Percentiles rank a stretch among this genome's conserved stretches.
Conservation (phyloP, 1,140 invertebrate species). For the Oryctes rhinoceros region DNA sequence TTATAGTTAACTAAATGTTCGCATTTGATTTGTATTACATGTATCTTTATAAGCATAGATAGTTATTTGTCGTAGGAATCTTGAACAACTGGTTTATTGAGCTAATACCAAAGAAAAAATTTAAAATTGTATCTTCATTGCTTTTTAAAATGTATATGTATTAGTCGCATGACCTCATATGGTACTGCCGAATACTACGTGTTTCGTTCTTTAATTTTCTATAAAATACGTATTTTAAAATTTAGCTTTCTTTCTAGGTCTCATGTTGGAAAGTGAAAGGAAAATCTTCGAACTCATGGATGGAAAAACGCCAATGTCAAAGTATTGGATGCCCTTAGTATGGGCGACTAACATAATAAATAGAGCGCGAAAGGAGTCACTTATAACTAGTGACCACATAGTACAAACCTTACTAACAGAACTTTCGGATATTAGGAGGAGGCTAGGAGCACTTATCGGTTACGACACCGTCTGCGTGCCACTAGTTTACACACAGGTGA, state of each 20-base stretch:
- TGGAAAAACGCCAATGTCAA: conserved; percentile 86
- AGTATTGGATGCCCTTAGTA: conserved; percentile 92
- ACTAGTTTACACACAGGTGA: conserved; percentile 96
- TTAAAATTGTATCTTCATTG: no score
- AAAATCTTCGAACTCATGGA: conserved; percentile 90
- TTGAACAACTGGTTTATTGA: no score
- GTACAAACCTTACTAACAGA: conserved; percentile 86
- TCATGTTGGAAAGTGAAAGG: conserved; percentile 90
- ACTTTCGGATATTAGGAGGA: conserved; percentile 81
- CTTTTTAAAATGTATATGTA: no score
- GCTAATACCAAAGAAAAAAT: no score
- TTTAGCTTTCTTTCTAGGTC: conserved; percentile 64
- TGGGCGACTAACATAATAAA: conserved; percentile 93
- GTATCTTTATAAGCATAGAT: no score
- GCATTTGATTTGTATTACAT: no score
- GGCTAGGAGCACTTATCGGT: conserved; percentile 82
- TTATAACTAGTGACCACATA: conserved; percentile 86
- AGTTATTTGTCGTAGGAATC: no score
- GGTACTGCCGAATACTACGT: no score
- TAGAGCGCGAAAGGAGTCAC: conserved; percentile 79
- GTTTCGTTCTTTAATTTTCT: no score
- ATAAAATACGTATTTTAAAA: not conserved
- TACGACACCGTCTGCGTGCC: conserved; percentile 98
- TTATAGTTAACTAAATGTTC: no score
- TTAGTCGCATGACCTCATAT: no score